Evolutionary conservation across 1,140 invertebrate species (phyloP), one percentile per base, ranked within the genome.

Genomic region (Neodiprion fabricii): DNA sequence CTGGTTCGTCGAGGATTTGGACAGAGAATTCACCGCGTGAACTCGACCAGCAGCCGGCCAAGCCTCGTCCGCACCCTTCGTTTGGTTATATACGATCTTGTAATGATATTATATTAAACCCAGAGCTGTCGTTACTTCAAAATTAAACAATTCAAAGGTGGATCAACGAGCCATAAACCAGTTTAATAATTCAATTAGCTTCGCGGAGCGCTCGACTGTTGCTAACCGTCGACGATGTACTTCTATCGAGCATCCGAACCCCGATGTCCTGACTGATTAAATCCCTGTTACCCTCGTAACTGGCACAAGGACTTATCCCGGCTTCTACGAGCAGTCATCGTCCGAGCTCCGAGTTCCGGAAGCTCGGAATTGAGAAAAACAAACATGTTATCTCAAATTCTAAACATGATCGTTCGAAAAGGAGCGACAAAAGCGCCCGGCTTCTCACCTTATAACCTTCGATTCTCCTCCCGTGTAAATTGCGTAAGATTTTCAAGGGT

Each of bases 141-240:
- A 69, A 69, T 69, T 69, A 69, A 69, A 69, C 67, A 47, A 69
- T 69, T 69, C 67, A 69, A 69, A 69, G 67, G 67, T 69, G 67
- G 67, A 69, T 69, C 67, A 69, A 69, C 67, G 67, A 69, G 67
- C 67, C 67, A 69, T 69, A 69, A 69, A 69, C 67, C 67, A 47
- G 67, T 69, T 69, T 69, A 69, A 69, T 69, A 69, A 69, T 69
- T 69, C 67, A 69, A 69, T 69, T 69, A 61, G 53, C 53, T 61
- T 61, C 53, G 53, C 5, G n/a, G 53, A 12, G 53, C 11, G 8
- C 53, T 61, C 53, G 53, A 61, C 4, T 53, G 11, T 9, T 17
- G 53, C 53, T 61, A 61, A 61, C 53, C 11, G 53, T 61, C 53
- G 28, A 40, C 28, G 53, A 9, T 61, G 53, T 61, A 61, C 53